phyloP scores from a whole-genome alignment of 64 coral and sea anemone species.

The Stylophora pistillata region DNA sequence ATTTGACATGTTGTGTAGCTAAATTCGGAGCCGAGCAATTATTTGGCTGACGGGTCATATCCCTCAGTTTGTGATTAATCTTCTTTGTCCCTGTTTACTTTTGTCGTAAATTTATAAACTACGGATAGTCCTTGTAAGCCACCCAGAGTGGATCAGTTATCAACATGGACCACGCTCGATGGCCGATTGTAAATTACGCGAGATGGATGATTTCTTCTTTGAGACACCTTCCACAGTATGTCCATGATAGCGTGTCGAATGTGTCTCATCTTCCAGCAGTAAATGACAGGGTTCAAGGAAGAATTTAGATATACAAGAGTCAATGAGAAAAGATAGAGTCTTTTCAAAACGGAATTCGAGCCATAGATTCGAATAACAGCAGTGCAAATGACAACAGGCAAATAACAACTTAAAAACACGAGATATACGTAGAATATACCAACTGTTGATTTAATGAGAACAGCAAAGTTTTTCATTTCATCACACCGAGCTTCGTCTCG shows the following conservation, averaged over 20 bases:
- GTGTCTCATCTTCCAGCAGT: not conserved
- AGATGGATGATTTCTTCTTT: not conserved
- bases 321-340: not conserved
- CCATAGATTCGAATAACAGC: not conserved
- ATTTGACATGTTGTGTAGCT: no score
- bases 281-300: not conserved
- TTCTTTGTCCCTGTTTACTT: no score
- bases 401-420: not conserved
- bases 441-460: not conserved
- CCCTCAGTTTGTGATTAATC: no score
- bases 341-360: not conserved
- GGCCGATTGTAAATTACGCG: no score
- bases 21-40: no score
- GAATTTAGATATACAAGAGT: not conserved
- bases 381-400: not conserved
- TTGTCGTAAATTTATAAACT: no score
- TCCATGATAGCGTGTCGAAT: not conserved
- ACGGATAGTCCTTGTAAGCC: no score
- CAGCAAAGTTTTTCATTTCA: not conserved
- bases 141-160: no score
- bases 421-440: slow-evolving; percentile 6
- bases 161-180: no score
- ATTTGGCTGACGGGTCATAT: no score
- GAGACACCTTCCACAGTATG: not conserved
- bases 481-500: not conserved